phyloP scores from a whole-genome alignment of 2,797 vertebrate species.

The Spinus pinus region DNA sequence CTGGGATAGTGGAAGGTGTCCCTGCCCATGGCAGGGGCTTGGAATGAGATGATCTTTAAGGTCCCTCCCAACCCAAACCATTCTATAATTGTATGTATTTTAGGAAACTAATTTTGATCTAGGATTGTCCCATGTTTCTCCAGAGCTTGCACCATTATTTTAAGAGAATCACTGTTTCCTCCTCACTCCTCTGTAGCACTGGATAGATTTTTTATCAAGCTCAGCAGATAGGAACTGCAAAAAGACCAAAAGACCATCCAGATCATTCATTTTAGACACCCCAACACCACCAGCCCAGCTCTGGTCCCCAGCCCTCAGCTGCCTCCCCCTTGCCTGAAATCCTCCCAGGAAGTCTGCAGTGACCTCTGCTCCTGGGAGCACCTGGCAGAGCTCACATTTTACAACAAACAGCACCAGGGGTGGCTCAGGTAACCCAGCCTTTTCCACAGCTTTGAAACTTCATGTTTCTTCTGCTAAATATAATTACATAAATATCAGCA shows the following conservation, averaged over 20 bases:
- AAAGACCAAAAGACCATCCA: not conserved
- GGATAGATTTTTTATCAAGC: not conserved
- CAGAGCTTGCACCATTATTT: not conserved
- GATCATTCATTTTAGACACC: not conserved
- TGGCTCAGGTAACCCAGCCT: not conserved
- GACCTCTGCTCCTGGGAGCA: not conserved
- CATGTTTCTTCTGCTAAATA: not conserved
- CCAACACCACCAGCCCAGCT: not conserved
- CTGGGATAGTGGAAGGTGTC: not conserved
- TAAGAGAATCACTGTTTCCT: not conserved
- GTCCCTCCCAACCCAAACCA: not conserved
- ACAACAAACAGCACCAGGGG: accelerated
- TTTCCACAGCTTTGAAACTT: not conserved
- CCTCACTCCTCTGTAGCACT: not conserved
- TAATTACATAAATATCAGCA: not conserved
- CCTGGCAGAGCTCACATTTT: not conserved
- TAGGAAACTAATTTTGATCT: not conserved
- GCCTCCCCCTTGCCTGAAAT: not conserved
- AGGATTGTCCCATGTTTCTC: not conserved
- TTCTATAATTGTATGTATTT: not conserved
- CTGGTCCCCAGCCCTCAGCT: not conserved
- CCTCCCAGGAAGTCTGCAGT: not conserved
- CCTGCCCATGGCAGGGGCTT: not conserved
- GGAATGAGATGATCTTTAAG: not conserved
- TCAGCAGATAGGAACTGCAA: not conserved